phyloP scores from a whole-genome alignment of 2,888 invertebrate species.

The Steinernema hermaphroditum region DNA sequence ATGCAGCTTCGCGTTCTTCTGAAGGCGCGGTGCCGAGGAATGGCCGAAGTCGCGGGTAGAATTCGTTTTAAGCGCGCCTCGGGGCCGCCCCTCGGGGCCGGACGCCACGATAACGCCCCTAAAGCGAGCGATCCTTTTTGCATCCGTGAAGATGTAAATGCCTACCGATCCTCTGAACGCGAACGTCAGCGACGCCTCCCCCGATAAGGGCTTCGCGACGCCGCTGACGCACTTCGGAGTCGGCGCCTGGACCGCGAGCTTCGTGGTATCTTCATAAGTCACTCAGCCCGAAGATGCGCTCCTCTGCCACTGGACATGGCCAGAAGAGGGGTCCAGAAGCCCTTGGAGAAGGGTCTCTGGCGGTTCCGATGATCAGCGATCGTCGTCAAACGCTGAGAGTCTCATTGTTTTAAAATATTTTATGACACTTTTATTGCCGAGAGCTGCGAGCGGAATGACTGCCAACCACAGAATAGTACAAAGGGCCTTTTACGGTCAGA shows the following conservation, averaged over 20 bases:
- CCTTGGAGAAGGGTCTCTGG: no score
- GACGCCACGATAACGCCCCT: conserved; percentile 9
- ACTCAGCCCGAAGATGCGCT: neutral
- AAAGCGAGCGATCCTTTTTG: conserved; percentile 3
- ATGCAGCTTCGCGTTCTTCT: no score
- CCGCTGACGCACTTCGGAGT: neutral
- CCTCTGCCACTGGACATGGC: neutral
- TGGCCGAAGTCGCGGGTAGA: neutral
- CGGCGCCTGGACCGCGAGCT: neutral
- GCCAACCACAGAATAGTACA: neutral
- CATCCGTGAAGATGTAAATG: conserved; percentile 21
- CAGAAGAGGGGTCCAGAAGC: neutral
- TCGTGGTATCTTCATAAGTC: neutral
- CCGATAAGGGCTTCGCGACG: neutral
- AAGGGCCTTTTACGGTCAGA: neutral
- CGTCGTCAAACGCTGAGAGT: neutral
- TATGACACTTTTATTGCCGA: conserved; percentile 24
- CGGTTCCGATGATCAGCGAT: neutral
- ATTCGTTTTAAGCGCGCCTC: neutral
- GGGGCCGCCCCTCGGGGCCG: neutral
- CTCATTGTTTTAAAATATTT: neutral
- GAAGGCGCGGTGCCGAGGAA: neutral
- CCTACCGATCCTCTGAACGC: conserved; percentile 8
- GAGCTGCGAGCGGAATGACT: neutral
- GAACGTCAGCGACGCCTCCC: conserved; percentile 12